A percentile compares a stretch with the other conserved stretches of the same genome.
phyloP scores from a whole-genome alignment of 2,797 vertebrate species.

The Chromobotia macracanthus region DNA sequence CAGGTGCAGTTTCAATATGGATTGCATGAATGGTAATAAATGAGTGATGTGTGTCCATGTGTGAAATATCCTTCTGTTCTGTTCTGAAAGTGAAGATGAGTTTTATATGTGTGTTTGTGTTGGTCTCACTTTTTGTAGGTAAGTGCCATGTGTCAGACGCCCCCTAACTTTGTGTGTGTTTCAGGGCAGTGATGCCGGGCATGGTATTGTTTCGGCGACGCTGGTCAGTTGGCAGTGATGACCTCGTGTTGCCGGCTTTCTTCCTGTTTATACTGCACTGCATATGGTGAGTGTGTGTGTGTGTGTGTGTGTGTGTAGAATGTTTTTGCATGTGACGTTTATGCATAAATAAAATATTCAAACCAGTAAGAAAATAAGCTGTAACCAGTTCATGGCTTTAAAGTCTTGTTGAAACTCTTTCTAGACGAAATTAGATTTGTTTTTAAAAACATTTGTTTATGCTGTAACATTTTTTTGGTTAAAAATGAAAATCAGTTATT shows the following conservation, averaged over 20 bases:
- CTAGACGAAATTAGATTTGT: neutral
- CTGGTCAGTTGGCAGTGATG: constrained; percentile 99
- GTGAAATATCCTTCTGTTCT: too few relatives aligned
- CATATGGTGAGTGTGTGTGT: constrained; percentile 86
- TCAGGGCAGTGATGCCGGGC: constrained; percentile 89
- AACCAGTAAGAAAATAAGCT: constrained; percentile 14
- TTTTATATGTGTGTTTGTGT: neutral
- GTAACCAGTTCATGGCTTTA: neutral
- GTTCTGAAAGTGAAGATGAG: neutral
- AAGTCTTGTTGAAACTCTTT: neutral
- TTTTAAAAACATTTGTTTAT: neutral
- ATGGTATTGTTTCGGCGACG: constrained; percentile 98
- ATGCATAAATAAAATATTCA: neutral
- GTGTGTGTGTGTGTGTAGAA: constrained; percentile 14
- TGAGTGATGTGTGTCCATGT: too few relatives aligned
- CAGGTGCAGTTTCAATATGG: constrained; percentile 4
- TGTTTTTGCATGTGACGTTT: constrained; percentile 21
- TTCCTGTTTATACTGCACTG: constrained; percentile 98
- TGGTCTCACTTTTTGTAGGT: too few relatives aligned
- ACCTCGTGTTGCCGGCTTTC: constrained; percentile 97
- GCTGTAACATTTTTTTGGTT: too few relatives aligned
- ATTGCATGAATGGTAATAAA: neutral
- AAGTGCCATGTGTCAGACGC: too few relatives aligned
- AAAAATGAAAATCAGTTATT: too few relatives aligned
- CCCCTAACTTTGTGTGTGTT: constrained; percentile 67